These are phyloP conservation scores for Bostrychus sinensis DNA, from an alignment of 2,113 vertebrate genomes.

Conservation along the genomic window DNA sequence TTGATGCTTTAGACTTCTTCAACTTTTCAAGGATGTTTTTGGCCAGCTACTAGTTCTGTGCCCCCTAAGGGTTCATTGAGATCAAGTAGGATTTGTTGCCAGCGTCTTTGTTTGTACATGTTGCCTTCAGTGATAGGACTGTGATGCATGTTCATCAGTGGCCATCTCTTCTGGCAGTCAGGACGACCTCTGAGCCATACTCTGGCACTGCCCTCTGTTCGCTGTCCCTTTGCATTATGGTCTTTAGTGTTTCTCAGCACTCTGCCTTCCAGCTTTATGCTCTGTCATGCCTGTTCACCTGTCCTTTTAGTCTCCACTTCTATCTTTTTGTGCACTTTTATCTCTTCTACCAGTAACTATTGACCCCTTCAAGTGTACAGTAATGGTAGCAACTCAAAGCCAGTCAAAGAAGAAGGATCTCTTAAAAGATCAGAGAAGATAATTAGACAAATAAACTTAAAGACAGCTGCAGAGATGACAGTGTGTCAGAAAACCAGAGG, in stretches of 20 bases:
- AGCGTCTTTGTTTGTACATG: constrained; percentile 52
- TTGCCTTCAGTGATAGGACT: constrained; percentile 42
- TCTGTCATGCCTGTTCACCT: constrained; percentile 38
- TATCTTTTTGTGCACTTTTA: constrained; percentile 22
- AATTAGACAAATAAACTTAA: constrained; percentile 20
- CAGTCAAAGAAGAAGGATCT: no score
- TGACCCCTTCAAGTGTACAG: not conserved
- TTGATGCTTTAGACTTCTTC: constrained; percentile 12
- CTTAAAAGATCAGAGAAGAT: constrained; percentile 23
- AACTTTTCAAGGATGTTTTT: constrained; percentile 28
- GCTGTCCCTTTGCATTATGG: constrained; percentile 67
- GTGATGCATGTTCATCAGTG: constrained; percentile 64
- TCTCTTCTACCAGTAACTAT: constrained; percentile 6
- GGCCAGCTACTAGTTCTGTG: constrained; percentile 27
- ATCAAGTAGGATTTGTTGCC: constrained; percentile 56
- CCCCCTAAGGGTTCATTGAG: constrained; percentile 31
- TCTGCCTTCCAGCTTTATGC: constrained; percentile 18
- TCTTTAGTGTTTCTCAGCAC: constrained; percentile 26
- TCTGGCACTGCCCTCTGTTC: constrained; percentile 69
- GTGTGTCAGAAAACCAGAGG: constrained; percentile 14
- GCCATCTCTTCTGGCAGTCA: constrained; percentile 55
- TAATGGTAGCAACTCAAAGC: no score
- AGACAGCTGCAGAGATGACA: constrained; percentile 14
- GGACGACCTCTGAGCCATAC: constrained; percentile 52
- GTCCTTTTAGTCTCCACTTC: constrained; percentile 25